phyloP scores from a whole-genome alignment of 2,113 vertebrate species.

The Acrocephalus arundinaceus region DNA sequence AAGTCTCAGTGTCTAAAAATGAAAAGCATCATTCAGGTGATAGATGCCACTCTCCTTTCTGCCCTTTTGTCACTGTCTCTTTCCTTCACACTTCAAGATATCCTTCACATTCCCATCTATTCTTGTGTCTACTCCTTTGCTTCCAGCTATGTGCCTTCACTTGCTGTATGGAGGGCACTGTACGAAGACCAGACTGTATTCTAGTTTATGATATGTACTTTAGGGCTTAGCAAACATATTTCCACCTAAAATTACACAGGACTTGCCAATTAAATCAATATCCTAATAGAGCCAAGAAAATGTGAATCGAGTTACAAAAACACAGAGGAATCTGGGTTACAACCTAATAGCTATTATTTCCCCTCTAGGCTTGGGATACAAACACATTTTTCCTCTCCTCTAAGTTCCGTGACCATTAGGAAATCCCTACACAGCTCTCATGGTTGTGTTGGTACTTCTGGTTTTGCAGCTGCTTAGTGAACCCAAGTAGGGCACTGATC shows the following conservation, averaged over 20 bases:
- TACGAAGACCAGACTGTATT: background rate
- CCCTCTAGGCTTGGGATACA: background rate
- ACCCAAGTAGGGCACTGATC: background rate
- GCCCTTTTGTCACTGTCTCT: background rate
- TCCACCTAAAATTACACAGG: background rate
- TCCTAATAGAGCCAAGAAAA: background rate
- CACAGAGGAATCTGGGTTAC: background rate
- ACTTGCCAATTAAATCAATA: background rate
- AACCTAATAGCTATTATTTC: background rate
- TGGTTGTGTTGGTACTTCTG: background rate
- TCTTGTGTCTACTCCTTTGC: background rate
- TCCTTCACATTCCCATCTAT: background rate
- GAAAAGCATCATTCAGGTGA: background rate
- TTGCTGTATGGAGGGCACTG: background rate
- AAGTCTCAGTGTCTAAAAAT: background rate
- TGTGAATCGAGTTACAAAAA: background rate
- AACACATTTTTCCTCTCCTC: background rate
- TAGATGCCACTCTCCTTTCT: background rate
- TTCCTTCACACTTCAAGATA: background rate
- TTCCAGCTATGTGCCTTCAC: background rate
- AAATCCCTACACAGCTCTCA: background rate
- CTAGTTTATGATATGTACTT: background rate
- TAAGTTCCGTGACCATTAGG: background rate
- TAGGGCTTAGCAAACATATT: background rate
- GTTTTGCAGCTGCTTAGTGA: background rate